Evolutionary conservation across 1,140 invertebrate species (phyloP).

Genomic region (Drosophila sp.): DNA sequence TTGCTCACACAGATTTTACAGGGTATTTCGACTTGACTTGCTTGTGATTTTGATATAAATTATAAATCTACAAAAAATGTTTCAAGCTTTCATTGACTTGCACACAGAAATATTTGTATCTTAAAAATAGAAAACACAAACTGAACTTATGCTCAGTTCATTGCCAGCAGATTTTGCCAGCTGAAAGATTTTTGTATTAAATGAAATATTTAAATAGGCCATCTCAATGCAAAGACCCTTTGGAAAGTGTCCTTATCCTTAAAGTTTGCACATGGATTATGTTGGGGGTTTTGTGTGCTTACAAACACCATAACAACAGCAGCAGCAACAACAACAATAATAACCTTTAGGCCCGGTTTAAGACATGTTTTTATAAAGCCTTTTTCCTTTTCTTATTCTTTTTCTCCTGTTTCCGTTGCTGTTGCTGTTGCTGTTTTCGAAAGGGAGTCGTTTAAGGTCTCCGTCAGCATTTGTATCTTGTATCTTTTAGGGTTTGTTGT

Average conservation of each 20-base stretch:
- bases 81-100: neutral
- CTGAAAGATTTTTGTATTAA: constrained; percentile 46
- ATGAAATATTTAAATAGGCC: constrained; percentile 69
- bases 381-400: constrained; percentile 41
- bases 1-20: too few relatives aligned
- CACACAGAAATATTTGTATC: neutral
- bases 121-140: constrained; percentile 43
- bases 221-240: constrained; percentile 40
- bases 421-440: constrained; percentile 4
- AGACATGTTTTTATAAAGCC: constrained; percentile 55
- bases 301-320: constrained; percentile 20
- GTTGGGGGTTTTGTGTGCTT: constrained; percentile 55
- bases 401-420: neutral
- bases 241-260: constrained; percentile 75
- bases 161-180: constrained; percentile 50
- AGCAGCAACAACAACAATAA: constrained; percentile 18
- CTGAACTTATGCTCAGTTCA: constrained; percentile 34
- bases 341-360: constrained; percentile 39
- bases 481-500: constrained; percentile 63
- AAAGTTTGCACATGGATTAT: constrained; percentile 76
- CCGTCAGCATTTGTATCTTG: constrained; percentile 65
- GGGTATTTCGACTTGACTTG: neutral
- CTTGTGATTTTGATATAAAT: neutral
- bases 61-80: neutral
- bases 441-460: constrained; percentile 70